Evolutionary conservation across 2,113 vertebrate genomes (phyloP), one percentile per base, ranked within the genome.

Genomic region (Macroglossus sobrinus): DNA sequence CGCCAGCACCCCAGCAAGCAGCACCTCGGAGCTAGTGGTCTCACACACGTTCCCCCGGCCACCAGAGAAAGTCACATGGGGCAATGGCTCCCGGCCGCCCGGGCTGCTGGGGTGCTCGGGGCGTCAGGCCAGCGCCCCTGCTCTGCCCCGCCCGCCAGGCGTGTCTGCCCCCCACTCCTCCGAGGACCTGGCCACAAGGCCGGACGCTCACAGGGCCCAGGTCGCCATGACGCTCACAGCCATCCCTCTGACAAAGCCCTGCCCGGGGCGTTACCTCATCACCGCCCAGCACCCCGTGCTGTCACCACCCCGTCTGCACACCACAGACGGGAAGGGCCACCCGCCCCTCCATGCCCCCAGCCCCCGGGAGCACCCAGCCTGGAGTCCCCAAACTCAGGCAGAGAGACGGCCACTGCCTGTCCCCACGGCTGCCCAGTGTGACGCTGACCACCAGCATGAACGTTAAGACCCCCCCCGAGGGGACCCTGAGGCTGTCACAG

Each of bases 261-360:
- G 40, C 30, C 14, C 5, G 4, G 2, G n/a, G 45, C 1, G 45
- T 45, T 45, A 53, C n/a, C 38, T 53, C 16, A 0, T 11, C 1
- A 26, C 13, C 13, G 0, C 21, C 40, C 61, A 2, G 59, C 10
- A 5, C 26, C 35, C 61, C 1, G 16, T 0, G 66, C 35, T 38
- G 63, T 5, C 0, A 4, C 6, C 33, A n/a, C 4, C 22, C 47
- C 55, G 7, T 8, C 45, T 10, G 45, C 45, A 57, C 13, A 47
- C 12, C 4, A 3, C 5, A 43, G 69, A 28, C 8, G 68, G 24
- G 35, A 8, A 35, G 35, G 28, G 18, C 5, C 13, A 2, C 22
- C 30, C 64, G 13, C 57, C 59, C 15, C 33, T n/a, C 53, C 47
- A 81, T 13, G 9, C 3, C n/a, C 3, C 5, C 19, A 8, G 68